Base-by-base conservation (phyloP, 2,888 invertebrate genomes). In the Eupithecia pulchellata region DNA sequence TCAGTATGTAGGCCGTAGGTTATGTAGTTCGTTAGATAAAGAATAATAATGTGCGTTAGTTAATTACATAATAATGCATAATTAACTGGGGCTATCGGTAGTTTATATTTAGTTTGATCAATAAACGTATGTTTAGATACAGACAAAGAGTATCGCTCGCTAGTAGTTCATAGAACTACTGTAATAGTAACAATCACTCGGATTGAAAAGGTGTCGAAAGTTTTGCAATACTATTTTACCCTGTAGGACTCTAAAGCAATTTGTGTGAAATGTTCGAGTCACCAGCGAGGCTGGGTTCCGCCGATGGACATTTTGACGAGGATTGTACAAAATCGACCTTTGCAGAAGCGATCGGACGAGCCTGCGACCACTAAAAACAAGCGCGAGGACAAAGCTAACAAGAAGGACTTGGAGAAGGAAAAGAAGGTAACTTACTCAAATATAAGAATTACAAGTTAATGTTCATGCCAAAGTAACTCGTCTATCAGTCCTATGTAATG, bases 331-430 rank as follows among this genome's bases (percentile, higher is more conserved):
- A 30, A 47, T 4, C n/a, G 20, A 27, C 32, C 32, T 65, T 75
- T 75, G 74, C 85, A 91, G 91, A 91, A 88, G 77, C 83, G 87
- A 68, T 87, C 89, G 6, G 83, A 86, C 47, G 92, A 92, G 73
- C 77, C 85, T 2, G 90, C 91, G 6, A 90, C 91, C 1, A 75
- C 86, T 1, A 92, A 92, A 75, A 84, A 58, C 70, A 91, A 91
- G 79, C 91, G 91, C 74, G 92, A 93, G 74, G 92, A 92, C 0
- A 93, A 92, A 77, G 74, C 80, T 6, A 90, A 75, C 73, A 92
- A 91, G 76, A 93, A 91, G 52, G 92, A 93, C 5, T 74, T 88
- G n/a, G 93, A 93, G 72, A 90, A 90, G 71, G 93, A 92, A 77
- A 92, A 92, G 78, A 93, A 92, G 90, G 93, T 93, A 77, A 52